Base-by-base conservation (phyloP, 2,888 invertebrate species). In the Melolontha melolontha region DNA sequence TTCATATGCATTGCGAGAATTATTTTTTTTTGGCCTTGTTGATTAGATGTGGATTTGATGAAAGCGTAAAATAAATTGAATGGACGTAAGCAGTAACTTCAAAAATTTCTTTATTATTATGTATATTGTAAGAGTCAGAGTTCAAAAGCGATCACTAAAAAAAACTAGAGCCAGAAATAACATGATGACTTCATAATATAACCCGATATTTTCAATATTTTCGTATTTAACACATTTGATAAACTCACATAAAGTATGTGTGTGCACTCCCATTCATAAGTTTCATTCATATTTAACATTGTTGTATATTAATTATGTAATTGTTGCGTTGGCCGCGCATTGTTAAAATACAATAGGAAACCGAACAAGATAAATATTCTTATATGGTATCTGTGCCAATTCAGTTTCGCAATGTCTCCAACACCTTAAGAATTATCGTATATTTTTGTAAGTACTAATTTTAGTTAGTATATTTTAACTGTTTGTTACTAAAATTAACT, bases 301-400 rank as follows among this genome's bases (percentile, higher is more conserved):
- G 59, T 29, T 59, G 44, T 59, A 59, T 62, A 49, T 51, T 57
- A 49, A 66, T 55, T 57, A 49, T 49, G 57, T 57, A 66, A 57
- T 66, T 55, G 62, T 52, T 67, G 67, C 64, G 67, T 64, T 64
- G 67, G 67, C 47, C 22, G 64, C 59, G 59, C 41, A 67, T 67
- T 67, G 63, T 67, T 67, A 54, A 34, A 55, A 54, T 51, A 64
- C 63, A 63, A 52, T 63, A 54, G 59, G 34, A 44, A 29, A 59
- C 44, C 2, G 44, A 59, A 59, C 44, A 59, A 44, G 44, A 59
- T 59, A 59, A 59, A 59, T 59, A 59, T 59, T 59, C 44, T 44
- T 44, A 59, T 29, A 59, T 10, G 29, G 5, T 54, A 54, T 40
- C 16, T 54, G 54, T 54, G 44, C 27, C 4, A 29, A 34, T 34